phyloP scores from a whole-genome alignment of 2,888 invertebrate genomes.

The Netelia fuscicornis region DNA sequence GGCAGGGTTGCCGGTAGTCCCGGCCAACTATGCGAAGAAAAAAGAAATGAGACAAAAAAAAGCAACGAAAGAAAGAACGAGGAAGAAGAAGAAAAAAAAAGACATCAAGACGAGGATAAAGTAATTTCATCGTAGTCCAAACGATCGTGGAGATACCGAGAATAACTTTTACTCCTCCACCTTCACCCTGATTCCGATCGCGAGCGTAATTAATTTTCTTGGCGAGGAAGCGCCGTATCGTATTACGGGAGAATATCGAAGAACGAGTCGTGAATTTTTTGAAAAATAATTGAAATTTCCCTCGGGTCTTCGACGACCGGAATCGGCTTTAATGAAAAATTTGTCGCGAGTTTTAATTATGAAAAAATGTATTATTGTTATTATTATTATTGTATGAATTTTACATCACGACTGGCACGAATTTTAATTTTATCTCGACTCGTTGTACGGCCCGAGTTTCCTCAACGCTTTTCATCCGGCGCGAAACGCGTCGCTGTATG shows the following conservation, averaged over 20 bases:
- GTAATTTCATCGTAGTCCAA: constrained; percentile 7
- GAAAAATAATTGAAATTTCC: constrained; percentile 7
- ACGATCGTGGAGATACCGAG: constrained; percentile 10
- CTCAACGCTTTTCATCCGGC: constrained; percentile 18
- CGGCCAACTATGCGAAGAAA: constrained; percentile 81
- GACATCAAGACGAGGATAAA: neutral
- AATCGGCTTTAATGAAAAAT: neutral
- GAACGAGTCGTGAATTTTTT: neutral
- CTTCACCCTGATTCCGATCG: constrained; percentile 7
- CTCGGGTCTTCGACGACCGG: neutral
- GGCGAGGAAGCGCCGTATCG: neutral
- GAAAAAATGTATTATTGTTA: neutral
- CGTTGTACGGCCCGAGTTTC: neutral
- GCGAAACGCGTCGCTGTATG: constrained; percentile 8
- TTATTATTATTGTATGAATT: neutral
- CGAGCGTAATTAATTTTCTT: constrained; percentile 30
- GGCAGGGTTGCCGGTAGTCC: constrained; percentile 87
- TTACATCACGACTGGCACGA: neutral
- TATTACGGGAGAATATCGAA: neutral
- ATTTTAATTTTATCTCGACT: constrained; percentile 1
- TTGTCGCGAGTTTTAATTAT: neutral
- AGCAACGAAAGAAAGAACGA: constrained; percentile 19
- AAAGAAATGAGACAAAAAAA: constrained; percentile 33
- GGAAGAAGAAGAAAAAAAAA: neutral
- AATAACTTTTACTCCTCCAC: constrained; percentile 18